Percentiles rank a stretch among this genome's conserved stretches.
Evolutionary conservation across 37 sponge, comb jelly and placozoan species (phyloP).

Genomic region (Geodia barretti): DNA sequence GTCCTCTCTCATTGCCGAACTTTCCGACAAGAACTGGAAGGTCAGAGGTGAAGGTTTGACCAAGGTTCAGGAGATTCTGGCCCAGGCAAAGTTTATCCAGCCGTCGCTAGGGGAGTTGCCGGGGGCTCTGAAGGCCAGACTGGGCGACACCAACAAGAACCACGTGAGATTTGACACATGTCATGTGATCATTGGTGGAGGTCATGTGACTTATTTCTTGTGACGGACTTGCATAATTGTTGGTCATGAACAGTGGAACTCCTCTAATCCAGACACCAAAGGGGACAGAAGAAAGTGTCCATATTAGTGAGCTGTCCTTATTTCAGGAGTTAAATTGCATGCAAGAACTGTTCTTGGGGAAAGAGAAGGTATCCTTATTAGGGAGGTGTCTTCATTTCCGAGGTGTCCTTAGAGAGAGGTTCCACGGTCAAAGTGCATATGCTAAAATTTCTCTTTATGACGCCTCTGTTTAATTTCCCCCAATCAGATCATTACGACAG

Average conservation of each 20-base stretch:
- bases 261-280: too few relatives aligned
- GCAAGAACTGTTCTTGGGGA: too few relatives aligned
- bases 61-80: slow-evolving; percentile 69
- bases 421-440: background rate
- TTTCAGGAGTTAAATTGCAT: too few relatives aligned
- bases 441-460: background rate
- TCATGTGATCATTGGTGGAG: too few relatives aligned
- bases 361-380: too few relatives aligned
- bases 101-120: slow-evolving; percentile 85
- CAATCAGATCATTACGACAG: slow-evolving; percentile 63
- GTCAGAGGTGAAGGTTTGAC: slow-evolving; percentile 77
- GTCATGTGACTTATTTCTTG: too few relatives aligned
- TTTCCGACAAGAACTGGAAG: slow-evolving; percentile 93
- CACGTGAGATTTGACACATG: slow-evolving; percentile 57
- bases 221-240: too few relatives aligned
- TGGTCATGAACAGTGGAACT: too few relatives aligned
- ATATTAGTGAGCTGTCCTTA: too few relatives aligned
- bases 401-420: too few relatives aligned
- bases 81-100: slow-evolving; percentile 79
- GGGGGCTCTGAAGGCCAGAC: slow-evolving; percentile 79
- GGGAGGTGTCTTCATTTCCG: too few relatives aligned
- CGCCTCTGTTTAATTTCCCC: background rate
- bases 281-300: too few relatives aligned
- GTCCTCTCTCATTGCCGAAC: slow-evolving; percentile 62
- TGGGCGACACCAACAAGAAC: slow-evolving; percentile 90